Percentiles rank a stretch among this genome's conserved stretches.
phyloP scores from a whole-genome alignment of 1,140 invertebrate species.

The Drosophila gunungcola region DNA sequence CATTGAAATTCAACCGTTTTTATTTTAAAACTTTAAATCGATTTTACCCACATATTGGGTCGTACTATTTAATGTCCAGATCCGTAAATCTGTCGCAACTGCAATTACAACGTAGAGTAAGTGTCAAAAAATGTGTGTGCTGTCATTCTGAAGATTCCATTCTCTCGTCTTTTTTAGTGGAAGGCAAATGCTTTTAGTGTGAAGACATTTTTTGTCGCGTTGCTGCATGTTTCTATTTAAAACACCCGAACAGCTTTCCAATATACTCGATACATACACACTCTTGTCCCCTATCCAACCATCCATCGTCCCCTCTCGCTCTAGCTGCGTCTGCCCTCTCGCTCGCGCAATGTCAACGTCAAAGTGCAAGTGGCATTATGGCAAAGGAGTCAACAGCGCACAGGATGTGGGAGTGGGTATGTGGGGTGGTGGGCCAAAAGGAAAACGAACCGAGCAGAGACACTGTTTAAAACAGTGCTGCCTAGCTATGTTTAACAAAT shows the following conservation, averaged over 20 bases:
- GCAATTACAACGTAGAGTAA: conserved; percentile 33
- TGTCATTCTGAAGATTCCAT: conserved; percentile 11
- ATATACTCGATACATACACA: conserved; percentile 51
- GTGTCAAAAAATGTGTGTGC: conserved; percentile 36
- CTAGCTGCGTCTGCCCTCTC: conserved; percentile 12
- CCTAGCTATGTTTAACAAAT: background rate
- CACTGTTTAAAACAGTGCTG: conserved; percentile 14
- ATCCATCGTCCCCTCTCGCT: conserved; percentile 7
- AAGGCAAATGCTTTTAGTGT: conserved; percentile 71
- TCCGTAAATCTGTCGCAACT: background rate
- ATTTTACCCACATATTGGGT: no score
- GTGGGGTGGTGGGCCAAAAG: conserved; percentile 7
- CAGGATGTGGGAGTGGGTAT: conserved; percentile 14
- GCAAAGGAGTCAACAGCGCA: conserved; percentile 67
- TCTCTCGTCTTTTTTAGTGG: conserved; percentile 20
- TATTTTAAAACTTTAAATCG: no score
- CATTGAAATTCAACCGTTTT: no score
- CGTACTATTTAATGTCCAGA: background rate
- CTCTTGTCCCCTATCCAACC: conserved; percentile 8
- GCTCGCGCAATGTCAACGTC: conserved; percentile 70
- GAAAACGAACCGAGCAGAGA: conserved; percentile 45
- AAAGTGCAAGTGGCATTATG: conserved; percentile 79
- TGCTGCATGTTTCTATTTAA: conserved; percentile 74
- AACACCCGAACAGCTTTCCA: conserved; percentile 52
- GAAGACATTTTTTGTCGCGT: conserved; percentile 59